Conservation (phyloP, 2,797 vertebrate species). For the Falco cherrug region DNA sequence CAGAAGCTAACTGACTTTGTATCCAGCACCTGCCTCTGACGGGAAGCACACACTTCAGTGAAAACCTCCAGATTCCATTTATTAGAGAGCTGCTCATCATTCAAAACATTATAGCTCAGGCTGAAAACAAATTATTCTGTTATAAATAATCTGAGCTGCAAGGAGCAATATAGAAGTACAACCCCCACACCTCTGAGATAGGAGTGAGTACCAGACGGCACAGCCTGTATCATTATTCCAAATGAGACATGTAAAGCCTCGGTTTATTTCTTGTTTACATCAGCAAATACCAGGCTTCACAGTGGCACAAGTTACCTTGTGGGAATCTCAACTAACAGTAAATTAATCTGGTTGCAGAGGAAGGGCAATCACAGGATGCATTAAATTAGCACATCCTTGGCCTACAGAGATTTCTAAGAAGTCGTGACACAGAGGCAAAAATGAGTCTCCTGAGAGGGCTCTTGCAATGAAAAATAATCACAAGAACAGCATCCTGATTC, state of each 20-base stretch:
- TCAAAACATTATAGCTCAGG: background rate
- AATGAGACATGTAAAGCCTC: constrained; percentile 13
- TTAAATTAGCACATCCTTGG: constrained; percentile 36
- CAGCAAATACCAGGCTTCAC: background rate
- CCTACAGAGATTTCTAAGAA: constrained; percentile 40
- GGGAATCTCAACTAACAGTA: constrained; percentile 41
- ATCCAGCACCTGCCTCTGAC: background rate
- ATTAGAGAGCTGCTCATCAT: background rate
- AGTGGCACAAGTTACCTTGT: background rate
- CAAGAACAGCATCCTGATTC: background rate
- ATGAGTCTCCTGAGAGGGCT: background rate
- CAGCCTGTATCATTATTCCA: constrained; percentile 19
- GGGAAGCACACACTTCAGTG: background rate
- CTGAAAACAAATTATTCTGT: background rate
- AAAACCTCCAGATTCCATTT: constrained; percentile 16
- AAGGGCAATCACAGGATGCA: constrained; percentile 31
- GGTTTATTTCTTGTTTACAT: constrained; percentile 30
- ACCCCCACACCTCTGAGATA: background rate
- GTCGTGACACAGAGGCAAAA: constrained; percentile 37
- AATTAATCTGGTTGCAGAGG: constrained; percentile 11
- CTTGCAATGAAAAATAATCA: background rate
- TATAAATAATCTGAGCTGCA: constrained; percentile 28
- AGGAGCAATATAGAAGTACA: background rate
- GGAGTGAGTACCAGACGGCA: background rate
- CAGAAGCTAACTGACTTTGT: background rate